Evolutionary conservation across 1,140 invertebrate genomes (phyloP), one percentile per base, ranked within the genome.

Genomic region (Odontomachus brunneus): DNA sequence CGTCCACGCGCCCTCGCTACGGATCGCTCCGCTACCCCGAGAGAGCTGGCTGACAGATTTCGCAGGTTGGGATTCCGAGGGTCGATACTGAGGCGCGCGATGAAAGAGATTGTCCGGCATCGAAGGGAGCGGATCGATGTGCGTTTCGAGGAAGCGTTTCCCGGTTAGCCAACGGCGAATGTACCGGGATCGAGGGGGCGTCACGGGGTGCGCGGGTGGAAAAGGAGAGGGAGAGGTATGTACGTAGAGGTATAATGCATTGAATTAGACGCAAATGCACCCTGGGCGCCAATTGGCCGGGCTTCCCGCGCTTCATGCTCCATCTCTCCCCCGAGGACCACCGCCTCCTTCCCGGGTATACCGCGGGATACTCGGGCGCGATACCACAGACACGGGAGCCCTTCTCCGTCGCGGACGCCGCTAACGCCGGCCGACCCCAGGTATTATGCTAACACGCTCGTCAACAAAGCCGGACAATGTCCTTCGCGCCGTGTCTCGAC

Each of bases 261-360:
- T 92, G 92, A 93, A 93, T 92, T 93, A 92, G 92, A 92, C 92
- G 89, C 92, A 93, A 93, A 92, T 93, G 91, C 91, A 93, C 92
- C 92, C 92, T 92, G 90, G 92, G 89, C 92, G 84, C 92, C 92
- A 92, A 92, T 93, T 92, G 92, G 87, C 90, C 89, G 86, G 86
- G 91, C 90, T 92, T 92, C 87, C 90, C 89, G 90, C 88, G 91
- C 91, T 91, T 89, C 90, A 88, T 88, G 88, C 89, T 92, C 88
- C 92, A 92, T 90, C 76, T 89, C 84, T 92, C 91, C 90, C 91
- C 22, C 26, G 91, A 90, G 88, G 49, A 86, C 88, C 69, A 85
- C 88, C 88, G 87, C 89, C 91, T 90, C 89, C 75, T 71, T 82
- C 49, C 19, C 74, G 85, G 59, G 65, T 86, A 85, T 75, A 85